These are phyloP conservation scores for Mamestra brassicae DNA, from an alignment of 2,888 invertebrate species.

Conservation along the genomic window DNA sequence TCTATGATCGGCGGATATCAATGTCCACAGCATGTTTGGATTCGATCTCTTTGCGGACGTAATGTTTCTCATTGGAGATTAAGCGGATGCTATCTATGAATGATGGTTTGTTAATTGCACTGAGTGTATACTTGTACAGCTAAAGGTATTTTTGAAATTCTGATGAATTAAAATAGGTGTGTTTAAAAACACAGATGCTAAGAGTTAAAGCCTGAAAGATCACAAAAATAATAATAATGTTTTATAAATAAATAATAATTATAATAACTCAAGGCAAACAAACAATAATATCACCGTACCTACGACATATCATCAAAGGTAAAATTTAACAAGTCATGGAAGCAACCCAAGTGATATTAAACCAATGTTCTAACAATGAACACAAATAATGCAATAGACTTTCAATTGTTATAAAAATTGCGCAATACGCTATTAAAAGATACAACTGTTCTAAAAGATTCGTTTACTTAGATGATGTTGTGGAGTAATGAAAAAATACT, in stretches of 20 bases:
- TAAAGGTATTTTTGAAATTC: not conserved
- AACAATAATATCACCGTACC: not conserved
- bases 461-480: constrained; percentile 82
- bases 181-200: not conserved
- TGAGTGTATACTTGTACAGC: not conserved
- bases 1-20: constrained; percentile 74
- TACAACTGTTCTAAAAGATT: constrained; percentile 79
- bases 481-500: constrained; percentile 77
- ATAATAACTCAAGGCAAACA: not conserved
- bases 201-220: no score
- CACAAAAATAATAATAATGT: no score
- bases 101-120: constrained; percentile 28
- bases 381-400: constrained; percentile 72
- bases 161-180: not conserved
- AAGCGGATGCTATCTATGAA: constrained; percentile 16
- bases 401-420: constrained; percentile 78
- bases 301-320: constrained; percentile 13
- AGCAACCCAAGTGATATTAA: constrained; percentile 33
- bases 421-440: constrained; percentile 82
- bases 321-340: constrained; percentile 38
- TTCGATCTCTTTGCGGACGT: constrained; percentile 50
- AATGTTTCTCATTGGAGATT: constrained; percentile 50
- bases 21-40: constrained; percentile 55
- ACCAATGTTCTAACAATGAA: constrained; percentile 52
- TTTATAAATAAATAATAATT: not conserved